Evolutionary conservation across 2,888 invertebrate species (phyloP).

Genomic region (Apamea epomidion): DNA sequence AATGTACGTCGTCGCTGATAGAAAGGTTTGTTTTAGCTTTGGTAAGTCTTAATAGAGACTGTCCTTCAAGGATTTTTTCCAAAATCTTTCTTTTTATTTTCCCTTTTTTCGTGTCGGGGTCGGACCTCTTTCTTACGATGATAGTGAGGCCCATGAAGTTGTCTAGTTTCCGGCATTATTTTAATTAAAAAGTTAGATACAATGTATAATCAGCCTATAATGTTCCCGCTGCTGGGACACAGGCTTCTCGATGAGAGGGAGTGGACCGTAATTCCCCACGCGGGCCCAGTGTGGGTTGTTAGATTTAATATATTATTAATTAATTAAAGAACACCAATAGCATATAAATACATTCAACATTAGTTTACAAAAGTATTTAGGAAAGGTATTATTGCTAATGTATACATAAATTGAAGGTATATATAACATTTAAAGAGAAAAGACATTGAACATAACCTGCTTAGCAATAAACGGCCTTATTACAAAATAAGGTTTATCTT

Average conservation of each 20-base stretch:
- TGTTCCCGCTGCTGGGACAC: neutral
- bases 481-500: no score
- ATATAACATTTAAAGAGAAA: neutral
- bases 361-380: no score
- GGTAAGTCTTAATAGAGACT: neutral
- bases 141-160: neutral
- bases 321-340: neutral
- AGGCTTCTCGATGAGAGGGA: neutral
- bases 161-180: neutral
- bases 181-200: neutral
- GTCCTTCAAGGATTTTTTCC: neutral
- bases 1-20: neutral
- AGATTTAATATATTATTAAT: neutral
- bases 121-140: neutral
- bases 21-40: neutral
- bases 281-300: no score
- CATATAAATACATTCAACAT: no score
- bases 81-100: neutral
- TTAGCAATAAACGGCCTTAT: no score
- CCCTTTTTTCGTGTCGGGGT: neutral
- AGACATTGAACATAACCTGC: no score
- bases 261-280: neutral
- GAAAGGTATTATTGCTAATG: no score
- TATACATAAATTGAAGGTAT: neutral
- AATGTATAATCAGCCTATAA: neutral